Evolutionary conservation across 1,140 invertebrate genomes (phyloP).

Genomic region (Triops cancriformis): DNA sequence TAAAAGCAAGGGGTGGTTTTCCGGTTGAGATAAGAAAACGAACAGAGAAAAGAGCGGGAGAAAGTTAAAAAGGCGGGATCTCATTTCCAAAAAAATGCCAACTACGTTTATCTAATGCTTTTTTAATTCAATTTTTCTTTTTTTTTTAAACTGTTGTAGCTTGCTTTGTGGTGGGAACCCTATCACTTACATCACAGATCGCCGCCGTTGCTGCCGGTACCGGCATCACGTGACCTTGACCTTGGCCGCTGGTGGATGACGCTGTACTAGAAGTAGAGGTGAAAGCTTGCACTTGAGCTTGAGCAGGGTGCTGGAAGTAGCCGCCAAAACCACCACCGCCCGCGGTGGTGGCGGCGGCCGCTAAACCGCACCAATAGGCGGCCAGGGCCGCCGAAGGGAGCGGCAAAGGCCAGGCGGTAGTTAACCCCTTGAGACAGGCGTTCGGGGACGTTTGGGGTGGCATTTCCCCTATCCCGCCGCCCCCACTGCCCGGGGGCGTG

Average conservation of each 20-base stretch:
- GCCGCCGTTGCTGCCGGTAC: constrained; percentile 11
- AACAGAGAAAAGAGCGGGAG: not conserved
- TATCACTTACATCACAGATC: not conserved
- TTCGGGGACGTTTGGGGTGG: constrained; percentile 7
- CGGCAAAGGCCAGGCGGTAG: constrained; percentile 15
- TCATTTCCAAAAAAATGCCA: not conserved
- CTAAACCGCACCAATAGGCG: constrained; percentile 10
- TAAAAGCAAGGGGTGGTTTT: not conserved
- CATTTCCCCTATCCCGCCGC: constrained; percentile 15
- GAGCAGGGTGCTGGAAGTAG: not conserved
- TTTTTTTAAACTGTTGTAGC: not conserved
- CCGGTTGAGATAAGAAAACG: not conserved
- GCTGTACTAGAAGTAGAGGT: not conserved
- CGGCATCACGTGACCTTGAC: constrained; percentile 12
- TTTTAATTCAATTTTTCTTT: not conserved
- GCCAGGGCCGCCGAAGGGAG: constrained; percentile 17
- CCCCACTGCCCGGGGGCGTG: constrained; percentile 36
- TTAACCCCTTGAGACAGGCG: not conserved
- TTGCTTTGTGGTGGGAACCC: not conserved
- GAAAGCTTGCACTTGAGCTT: constrained; percentile 6
- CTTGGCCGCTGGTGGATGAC: constrained; percentile 3
- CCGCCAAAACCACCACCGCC: not conserved
- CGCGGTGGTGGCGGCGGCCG: constrained; percentile 14
- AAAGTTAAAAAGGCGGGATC: constrained; percentile 10
- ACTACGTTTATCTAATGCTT: not conserved